A percentile compares a stretch with the other conserved stretches of the same genome.
Evolutionary conservation across 2,888 invertebrate species (phyloP).

Genomic region (Nemoura dubitans): DNA sequence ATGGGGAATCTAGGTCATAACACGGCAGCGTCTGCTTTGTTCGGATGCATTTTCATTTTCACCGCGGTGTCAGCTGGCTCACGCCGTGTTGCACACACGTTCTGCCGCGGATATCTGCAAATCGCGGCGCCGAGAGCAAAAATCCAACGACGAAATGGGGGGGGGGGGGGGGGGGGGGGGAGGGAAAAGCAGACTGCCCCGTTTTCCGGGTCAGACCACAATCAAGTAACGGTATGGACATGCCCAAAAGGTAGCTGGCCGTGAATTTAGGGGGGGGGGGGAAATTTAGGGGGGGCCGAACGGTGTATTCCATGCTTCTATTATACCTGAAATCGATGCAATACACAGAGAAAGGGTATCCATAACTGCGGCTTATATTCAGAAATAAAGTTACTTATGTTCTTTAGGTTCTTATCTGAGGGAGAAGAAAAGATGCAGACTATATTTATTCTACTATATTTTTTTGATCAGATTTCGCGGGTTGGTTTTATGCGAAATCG

Average conservation of each 20-base stretch:
- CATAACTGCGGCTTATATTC: too few relatives aligned
- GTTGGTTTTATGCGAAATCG: too few relatives aligned
- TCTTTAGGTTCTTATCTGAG: too few relatives aligned
- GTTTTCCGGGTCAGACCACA: neutral
- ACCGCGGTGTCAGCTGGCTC: neutral
- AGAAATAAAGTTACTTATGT: too few relatives aligned
- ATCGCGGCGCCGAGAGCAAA: neutral
- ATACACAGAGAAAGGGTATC: too few relatives aligned
- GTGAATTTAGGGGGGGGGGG: too few relatives aligned
- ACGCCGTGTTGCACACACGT: neutral
- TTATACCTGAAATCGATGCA: neutral
- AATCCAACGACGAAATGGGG: neutral
- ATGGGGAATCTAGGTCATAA: neutral
- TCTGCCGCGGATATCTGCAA: neutral
- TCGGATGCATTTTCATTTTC: constrained; percentile 5
- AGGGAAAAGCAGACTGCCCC: neutral
- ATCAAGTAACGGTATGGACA: neutral
- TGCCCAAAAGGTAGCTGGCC: too few relatives aligned
- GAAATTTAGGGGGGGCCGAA: too few relatives aligned
- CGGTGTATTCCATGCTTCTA: neutral
- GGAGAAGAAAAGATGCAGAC: too few relatives aligned
- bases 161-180: too few relatives aligned
- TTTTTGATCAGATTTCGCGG: too few relatives aligned
- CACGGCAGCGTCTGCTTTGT: neutral
- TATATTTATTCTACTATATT: too few relatives aligned